Evolutionary conservation across 2,797 vertebrate species (phyloP), one percentile per base, ranked within the genome.

Genomic region (Epinephelus malabaricus): DNA sequence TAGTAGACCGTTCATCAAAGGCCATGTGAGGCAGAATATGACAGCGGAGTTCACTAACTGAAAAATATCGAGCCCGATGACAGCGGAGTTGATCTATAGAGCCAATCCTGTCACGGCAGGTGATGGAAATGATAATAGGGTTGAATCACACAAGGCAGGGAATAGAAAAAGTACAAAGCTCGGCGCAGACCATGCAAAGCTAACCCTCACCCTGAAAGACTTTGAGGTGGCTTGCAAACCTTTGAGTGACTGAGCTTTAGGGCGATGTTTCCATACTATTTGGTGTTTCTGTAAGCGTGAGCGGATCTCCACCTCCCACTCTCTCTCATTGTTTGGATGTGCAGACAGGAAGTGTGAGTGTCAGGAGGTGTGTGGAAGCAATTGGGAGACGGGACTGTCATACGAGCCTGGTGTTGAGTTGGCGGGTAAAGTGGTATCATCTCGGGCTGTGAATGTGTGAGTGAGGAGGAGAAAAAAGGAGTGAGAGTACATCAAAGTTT

Each of bases 201-300:
- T 58, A 10, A 40, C 46, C 15, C 25, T 60, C 13, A 30, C 46
- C 19, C 25, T 60, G 13, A 64, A 66, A 25, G 15, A 25, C 56
- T 45, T 34, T 23, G 50, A 21, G 9, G 25, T 55, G 49, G 55
- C 30, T 61, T 54, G 66, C 62, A 55, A 23, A 5, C 46, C 12
- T 75, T 30, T 19, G 34, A 82, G 56, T 46, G n/a, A 76, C 59
- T 69, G 55, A 75, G 75, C 76, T 78, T 27, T 62, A n/a, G 55
- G 66, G 75, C 40, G 53, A 81, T 80, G 71, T 86, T 90, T 89
- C 77, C 79, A 61, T 79, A 67, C 67, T 73, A 83, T 89, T 86
- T 87, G 62, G 56, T 74, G 73, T 84, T 87, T 80, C 53, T 9
- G 38, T 90, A 40, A 85, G 79, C 73, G 69, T 59, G 58, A 84